These are phyloP conservation scores for Linepithema humile DNA, from an alignment of 1,140 invertebrate genomes.

Conservation along the genomic window DNA sequence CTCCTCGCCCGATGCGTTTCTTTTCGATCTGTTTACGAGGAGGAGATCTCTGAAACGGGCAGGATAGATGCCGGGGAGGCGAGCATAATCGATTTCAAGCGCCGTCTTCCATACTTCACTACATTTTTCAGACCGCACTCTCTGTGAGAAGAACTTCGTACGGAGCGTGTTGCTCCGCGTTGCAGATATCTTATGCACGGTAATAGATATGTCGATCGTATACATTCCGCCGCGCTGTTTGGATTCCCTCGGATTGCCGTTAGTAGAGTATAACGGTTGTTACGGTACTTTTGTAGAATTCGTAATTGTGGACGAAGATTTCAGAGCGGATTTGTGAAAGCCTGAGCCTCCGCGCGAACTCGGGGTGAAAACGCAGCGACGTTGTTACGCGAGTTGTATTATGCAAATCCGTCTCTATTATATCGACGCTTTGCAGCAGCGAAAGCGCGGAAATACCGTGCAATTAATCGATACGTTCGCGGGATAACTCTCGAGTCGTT, in stretches of 20 bases:
- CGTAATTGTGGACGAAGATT: constrained; percentile 9
- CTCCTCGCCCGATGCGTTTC: constrained; percentile 14
- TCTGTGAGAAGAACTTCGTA: constrained; percentile 33
- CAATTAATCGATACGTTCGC: constrained; percentile 27
- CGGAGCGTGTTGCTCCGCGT: constrained; percentile 4
- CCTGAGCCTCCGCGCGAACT: too few species aligned
- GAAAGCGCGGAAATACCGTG: constrained; percentile 19
- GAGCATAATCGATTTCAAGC: constrained; percentile 52
- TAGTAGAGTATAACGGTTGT: constrained; percentile 31
- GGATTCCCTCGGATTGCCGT: constrained; percentile 10
- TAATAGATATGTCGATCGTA: constrained; percentile 48
- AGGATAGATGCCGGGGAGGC: not conserved
- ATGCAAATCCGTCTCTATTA: constrained; percentile 24
- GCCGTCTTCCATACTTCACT: constrained; percentile 27
- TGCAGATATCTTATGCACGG: constrained; percentile 36
- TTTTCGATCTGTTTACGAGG: constrained; percentile 29
- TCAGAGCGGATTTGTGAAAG: not conserved
- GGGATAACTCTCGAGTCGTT: not conserved
- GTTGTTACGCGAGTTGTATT: not conserved
- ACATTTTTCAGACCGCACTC: constrained; percentile 16
- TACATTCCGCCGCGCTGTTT: constrained; percentile 1
- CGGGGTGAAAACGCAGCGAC: not conserved
- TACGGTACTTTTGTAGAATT: constrained; percentile 17
- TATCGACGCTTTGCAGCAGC: not conserved
- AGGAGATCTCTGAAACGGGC: constrained; percentile 3